These are phyloP conservation scores for Osmerus eperlanus DNA, from an alignment of 2,113 vertebrate genomes.

Conservation along the genomic window DNA sequence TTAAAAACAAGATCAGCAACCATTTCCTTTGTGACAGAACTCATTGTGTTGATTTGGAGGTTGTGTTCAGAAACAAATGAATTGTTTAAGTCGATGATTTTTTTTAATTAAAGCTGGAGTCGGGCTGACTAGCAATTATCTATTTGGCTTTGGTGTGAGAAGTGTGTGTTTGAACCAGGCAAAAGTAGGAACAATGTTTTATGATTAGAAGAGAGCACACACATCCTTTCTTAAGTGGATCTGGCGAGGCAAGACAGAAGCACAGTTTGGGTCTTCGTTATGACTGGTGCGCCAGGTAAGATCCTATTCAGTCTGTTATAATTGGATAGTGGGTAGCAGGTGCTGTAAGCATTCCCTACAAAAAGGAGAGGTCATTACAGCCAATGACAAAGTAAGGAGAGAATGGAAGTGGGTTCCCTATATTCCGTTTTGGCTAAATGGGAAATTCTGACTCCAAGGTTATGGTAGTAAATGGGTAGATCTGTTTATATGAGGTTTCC, in stretches of 20 bases:
- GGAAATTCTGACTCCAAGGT: conserved; percentile 52
- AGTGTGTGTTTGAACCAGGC: too few relatives aligned
- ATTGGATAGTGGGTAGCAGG: conserved; percentile 53
- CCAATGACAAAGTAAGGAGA: conserved; percentile 29
- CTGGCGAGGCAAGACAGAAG: not conserved
- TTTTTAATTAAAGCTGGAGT: too few relatives aligned
- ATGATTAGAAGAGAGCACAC: not conserved
- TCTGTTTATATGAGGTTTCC: not conserved
- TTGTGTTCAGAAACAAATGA: too few relatives aligned
- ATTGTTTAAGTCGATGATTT: too few relatives aligned
- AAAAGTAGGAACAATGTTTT: too few relatives aligned
- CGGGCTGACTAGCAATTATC: too few relatives aligned
- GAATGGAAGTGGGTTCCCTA: conserved; percentile 31
- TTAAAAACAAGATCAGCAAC: too few relatives aligned
- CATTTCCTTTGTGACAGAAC: too few relatives aligned
- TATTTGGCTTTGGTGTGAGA: too few relatives aligned
- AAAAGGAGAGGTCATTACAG: conserved; percentile 38
- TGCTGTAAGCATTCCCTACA: conserved; percentile 28
- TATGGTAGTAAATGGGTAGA: conserved; percentile 22
- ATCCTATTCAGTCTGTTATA: conserved; percentile 29
- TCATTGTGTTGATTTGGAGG: too few relatives aligned
- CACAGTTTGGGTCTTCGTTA: conserved; percentile 5
- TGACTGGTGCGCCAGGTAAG: conserved; percentile 31
- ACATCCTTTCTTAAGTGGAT: not conserved
- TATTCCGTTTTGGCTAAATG: conserved; percentile 32